Conservation (phyloP, 2,888 invertebrate species). For the Leptopterna dolabrata region DNA sequence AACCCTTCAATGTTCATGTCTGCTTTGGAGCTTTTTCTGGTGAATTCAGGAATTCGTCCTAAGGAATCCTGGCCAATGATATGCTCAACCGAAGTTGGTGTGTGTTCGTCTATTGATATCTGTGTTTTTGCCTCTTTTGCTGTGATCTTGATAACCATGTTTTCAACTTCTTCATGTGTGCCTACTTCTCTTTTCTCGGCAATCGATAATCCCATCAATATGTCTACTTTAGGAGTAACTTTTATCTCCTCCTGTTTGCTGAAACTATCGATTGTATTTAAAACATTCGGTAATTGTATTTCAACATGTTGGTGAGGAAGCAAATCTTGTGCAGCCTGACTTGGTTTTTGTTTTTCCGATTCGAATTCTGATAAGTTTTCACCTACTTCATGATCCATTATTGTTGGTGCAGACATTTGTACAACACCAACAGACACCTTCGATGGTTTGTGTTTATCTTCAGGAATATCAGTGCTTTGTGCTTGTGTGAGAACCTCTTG, state of each 20-base stretch:
- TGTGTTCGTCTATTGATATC: constrained; percentile 36
- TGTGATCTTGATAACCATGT: background rate
- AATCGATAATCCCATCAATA: constrained; percentile 30
- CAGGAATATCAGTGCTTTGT: background rate
- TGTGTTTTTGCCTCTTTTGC: background rate
- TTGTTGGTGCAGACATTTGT: constrained; percentile 31
- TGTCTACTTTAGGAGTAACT: background rate
- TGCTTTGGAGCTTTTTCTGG: constrained; percentile 36
- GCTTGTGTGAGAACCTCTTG: constrained; percentile 25
- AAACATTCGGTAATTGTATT: constrained; percentile 21
- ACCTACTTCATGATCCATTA: constrained; percentile 20
- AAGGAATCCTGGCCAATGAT: constrained; percentile 38
- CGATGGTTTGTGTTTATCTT: constrained; percentile 2
- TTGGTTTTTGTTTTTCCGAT: constrained; percentile 7
- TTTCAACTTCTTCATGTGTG: constrained; percentile 27
- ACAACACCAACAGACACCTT: background rate
- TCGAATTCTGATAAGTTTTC: background rate
- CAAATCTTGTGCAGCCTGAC: constrained; percentile 21
- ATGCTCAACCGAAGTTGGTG: constrained; percentile 40
- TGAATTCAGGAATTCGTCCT: constrained; percentile 30
- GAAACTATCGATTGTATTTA: background rate
- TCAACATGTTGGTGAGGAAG: constrained; percentile 34
- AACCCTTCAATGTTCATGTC: constrained; percentile 53
- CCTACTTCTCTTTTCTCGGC: constrained; percentile 29
- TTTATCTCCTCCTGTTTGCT: background rate